Evolutionary conservation across 2,888 invertebrate genomes (phyloP), one percentile per base, ranked within the genome.

Genomic region (Gnatocerus cornutus): DNA sequence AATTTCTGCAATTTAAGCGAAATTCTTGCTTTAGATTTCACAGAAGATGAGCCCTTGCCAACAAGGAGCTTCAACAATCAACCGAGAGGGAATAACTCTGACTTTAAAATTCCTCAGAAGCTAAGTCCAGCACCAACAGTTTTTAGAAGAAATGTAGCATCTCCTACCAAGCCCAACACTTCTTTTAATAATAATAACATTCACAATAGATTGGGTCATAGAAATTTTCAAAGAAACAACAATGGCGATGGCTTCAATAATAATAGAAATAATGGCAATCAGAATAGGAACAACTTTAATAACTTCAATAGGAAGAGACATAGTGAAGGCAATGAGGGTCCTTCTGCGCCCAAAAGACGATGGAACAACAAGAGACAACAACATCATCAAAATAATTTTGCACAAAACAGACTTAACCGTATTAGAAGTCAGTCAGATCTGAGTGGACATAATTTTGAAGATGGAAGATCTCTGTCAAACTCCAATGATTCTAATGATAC

Each of bases 271-370:
- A 41, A 41, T 46, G 9, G 8, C 3, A 46, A 46, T 16, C 9
- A 46, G 4, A 46, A 46, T 46, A 10, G 7, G 7, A 13, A 46
- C 46, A 46, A 46, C 9, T 7, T n/a, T n/a, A 48, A 45, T 10
- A 61, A 48, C n/a, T 59, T 46, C 46, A 48, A 21, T 9, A 59
- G 45, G 16, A 61, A 61, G 27, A 48, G 61, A n/a, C 12, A 8
- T 8, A 59, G 43, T 27, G 56, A 56, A 1, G 39, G 39, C 2
- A 16, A 10, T 39, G 8, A 5, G 10, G 45, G 59, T 43, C 14
- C 45, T 27, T 14, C 5, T 6, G 5, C 30, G n/a, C 45, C 10
- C 13, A 41, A 56, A 12, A 13, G 45, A 6, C 45, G 41, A 8
- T 58, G 59, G 46, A 59, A 45, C 33, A 45, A 30, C 8, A 14